A percentile compares a stretch with the other conserved stretches of the same genome.
phyloP scores from a whole-genome alignment of 2,113 vertebrate genomes.

The Castor canadensis region DNA sequence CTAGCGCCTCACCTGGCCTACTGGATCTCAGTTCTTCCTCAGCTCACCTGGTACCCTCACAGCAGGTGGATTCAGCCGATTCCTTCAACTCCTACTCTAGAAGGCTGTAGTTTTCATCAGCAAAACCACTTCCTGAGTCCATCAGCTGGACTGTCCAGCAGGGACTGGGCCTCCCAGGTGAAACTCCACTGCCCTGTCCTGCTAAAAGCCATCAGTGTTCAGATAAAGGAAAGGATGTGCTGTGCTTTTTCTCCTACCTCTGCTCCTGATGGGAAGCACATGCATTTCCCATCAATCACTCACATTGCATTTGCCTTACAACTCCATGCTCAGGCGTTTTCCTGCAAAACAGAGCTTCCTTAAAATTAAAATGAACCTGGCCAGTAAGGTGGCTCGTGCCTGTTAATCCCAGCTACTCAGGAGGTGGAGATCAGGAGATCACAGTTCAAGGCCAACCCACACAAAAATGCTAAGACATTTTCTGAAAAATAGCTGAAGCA shows the following conservation, averaged over 20 bases:
- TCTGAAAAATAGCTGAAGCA: no score
- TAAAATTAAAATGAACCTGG: not conserved
- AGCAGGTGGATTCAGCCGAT: not conserved
- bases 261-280: not conserved
- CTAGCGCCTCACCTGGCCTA: fast-evolving
- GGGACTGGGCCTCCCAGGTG: fast-evolving
- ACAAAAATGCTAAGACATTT: no score
- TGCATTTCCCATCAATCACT: fast-evolving
- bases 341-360: not conserved
- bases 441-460: no score
- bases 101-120: not conserved
- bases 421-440: no score
- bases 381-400: no score
- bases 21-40: not conserved
- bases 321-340: not conserved
- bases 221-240: no score
- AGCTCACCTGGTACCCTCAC: fast-evolving
- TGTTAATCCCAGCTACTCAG: no score
- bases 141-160: fast-evolving
- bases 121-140: not conserved
- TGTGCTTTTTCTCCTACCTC: no score
- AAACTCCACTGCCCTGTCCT: no score
- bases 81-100: not conserved
- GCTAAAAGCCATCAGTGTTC: fast-evolving
- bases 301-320: fast-evolving